Base-by-base conservation (phyloP, 2,113 vertebrate species). In the Dasypus novemcinctus region DNA sequence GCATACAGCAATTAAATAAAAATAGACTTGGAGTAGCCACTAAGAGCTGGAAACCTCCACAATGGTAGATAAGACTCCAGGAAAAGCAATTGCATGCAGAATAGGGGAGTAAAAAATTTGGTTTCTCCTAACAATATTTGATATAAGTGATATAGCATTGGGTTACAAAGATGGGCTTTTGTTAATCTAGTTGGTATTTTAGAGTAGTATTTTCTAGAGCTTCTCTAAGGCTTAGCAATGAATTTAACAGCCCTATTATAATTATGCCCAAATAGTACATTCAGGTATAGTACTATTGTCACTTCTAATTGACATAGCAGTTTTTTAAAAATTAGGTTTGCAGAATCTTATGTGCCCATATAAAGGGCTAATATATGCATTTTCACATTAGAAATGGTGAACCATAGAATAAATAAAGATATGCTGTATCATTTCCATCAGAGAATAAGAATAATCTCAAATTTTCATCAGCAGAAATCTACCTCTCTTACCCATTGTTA, bases 1-100 rank as follows among this genome's bases (percentile, higher is more conserved):
- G 29, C 59, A 87, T 96, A 72, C 96, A 97, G 93, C 94, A 97
- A 59, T 90, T 93, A 92, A 36, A 71, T 90, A 54, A 91, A 98
- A 98, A 96, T 97, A 98, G 86, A 93, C 96, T 96, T 97, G 91
- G 89, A 96, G 94, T 94, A 95, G 95, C 94, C 83, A 95, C 95
- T 72, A 76, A 95, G 96, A 92, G 59, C 95, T 98, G 78, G 76
- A 97, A 94, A 94, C 90, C 17, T 0, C 81, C 93, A 86, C 63
- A 87, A 46, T 95, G 84, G 57, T 79, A 97, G 96, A 91, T 94
- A 74, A 96, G 96, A 84, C 94, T 95, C 79, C 90, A 82, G 29
- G 41, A 4, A 84, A 81, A 95, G 95, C 96, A 96, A 96, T 49
- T 94, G 71, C 68, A 36, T 82, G 90, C 25, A 89, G 49, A 93